Evolutionary conservation across 2,797 vertebrate species (phyloP).

Genomic region (Sus cebifrons): DNA sequence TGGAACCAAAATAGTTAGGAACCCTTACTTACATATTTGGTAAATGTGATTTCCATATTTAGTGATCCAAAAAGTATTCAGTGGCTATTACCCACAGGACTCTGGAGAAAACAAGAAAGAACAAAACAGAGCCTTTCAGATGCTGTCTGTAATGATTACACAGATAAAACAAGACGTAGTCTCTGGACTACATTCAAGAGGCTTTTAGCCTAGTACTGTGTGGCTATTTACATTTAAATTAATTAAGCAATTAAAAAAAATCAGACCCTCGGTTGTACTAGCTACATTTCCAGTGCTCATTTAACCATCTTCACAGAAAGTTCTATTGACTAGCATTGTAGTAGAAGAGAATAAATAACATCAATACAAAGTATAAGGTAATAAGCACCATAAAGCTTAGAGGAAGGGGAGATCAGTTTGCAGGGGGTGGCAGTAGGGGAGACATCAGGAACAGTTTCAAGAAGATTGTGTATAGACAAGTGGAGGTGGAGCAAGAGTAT

Average conservation of each 20-base stretch:
- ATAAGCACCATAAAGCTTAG: background rate
- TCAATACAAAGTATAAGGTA: background rate
- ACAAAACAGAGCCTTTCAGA: background rate
- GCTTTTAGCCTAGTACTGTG: background rate
- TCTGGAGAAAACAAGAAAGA: conserved; percentile 48
- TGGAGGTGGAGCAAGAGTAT: conserved; percentile 11
- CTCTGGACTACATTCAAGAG: background rate
- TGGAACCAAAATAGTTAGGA: conserved; percentile 8
- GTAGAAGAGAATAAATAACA: conserved; percentile 25
- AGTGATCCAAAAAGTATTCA: conserved; percentile 24
- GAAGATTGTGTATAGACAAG: background rate
- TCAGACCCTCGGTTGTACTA: background rate
- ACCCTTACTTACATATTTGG: conserved; percentile 14
- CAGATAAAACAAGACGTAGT: background rate
- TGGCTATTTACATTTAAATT: conserved; percentile 43
- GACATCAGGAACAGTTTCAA: background rate
- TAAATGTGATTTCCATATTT: conserved; percentile 63
- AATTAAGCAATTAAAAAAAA: conserved; percentile 45
- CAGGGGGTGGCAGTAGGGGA: background rate
- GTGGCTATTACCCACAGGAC: background rate
- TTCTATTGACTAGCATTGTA: background rate
- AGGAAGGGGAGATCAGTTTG: conserved; percentile 24
- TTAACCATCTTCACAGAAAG: background rate
- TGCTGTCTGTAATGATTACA: background rate
- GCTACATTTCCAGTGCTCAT: background rate